Percentiles rank a stretch among this genome's conserved stretches.
These are phyloP conservation scores for Drosophila subpulchrella DNA, from an alignment of 1,140 invertebrate species.

Conservation along the genomic window DNA sequence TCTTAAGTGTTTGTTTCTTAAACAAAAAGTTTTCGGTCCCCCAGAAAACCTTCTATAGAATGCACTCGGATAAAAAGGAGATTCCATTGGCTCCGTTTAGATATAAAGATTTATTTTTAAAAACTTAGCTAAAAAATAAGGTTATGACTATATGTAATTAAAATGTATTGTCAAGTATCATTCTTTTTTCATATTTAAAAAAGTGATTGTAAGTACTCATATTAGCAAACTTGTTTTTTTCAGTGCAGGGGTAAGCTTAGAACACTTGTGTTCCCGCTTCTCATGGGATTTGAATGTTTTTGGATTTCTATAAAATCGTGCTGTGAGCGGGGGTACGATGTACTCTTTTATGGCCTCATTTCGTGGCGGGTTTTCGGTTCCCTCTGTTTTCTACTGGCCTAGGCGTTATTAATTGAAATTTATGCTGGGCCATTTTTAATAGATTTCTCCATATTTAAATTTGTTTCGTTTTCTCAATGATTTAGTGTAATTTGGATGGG, in stretches of 20 bases:
- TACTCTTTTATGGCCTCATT: constrained; percentile 50
- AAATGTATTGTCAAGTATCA: no score
- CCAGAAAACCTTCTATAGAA: constrained; percentile 4
- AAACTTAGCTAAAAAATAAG: no score
- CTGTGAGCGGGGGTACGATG: constrained; percentile 55
- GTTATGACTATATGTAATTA: no score
- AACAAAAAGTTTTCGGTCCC: constrained; percentile 56
- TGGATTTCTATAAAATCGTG: constrained; percentile 40
- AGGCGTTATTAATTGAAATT: constrained; percentile 81
- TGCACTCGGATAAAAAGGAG: not conserved
- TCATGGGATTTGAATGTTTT: constrained; percentile 45
- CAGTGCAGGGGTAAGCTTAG: constrained; percentile 62
- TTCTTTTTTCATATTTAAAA: no score
- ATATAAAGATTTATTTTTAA: no score
- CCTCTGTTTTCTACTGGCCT: constrained; percentile 32
- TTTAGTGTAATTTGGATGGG: constrained; percentile 71
- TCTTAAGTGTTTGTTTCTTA: constrained; percentile 61
- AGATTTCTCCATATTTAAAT: constrained; percentile 78
- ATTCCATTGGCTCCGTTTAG: not conserved
- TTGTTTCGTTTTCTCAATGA: constrained; percentile 68
- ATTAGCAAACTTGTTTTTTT: no score
- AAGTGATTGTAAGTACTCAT: no score
- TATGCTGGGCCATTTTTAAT: constrained; percentile 80
- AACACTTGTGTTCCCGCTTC: constrained; percentile 44
- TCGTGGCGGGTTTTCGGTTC: constrained; percentile 12